phyloP scores from a whole-genome alignment of 2,113 vertebrate genomes.

The Bombycilla garrulus region DNA sequence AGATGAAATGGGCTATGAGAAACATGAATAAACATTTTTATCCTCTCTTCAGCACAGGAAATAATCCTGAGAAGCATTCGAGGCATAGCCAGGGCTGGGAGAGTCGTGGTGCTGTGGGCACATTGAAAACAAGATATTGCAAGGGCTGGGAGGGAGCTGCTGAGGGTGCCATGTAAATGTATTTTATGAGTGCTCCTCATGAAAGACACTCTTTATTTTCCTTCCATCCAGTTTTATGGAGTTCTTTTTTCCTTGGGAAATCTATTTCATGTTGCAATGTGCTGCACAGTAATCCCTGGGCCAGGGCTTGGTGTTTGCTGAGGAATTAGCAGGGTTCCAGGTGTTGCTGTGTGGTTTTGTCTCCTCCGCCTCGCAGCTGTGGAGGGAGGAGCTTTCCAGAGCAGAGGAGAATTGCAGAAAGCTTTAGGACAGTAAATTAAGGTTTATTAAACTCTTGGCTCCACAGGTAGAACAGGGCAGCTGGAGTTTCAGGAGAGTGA shows the following conservation, averaged over 20 bases:
- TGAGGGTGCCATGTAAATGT: not conserved
- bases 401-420: not conserved
- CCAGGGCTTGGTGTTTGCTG: not conserved
- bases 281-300: not conserved
- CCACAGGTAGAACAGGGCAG: not conserved
- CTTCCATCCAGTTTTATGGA: not conserved
- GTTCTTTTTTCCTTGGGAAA: not conserved
- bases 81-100: not conserved
- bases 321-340: not conserved
- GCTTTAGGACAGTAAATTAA: not conserved
- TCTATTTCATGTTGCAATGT: not conserved
- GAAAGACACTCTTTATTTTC: not conserved
- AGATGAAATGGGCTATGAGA: not conserved
- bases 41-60: not conserved
- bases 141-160: not conserved
- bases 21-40: not conserved
- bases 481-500: not conserved
- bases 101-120: not conserved
- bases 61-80: not conserved
- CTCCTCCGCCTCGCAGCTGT: not conserved
- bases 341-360: not conserved
- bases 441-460: not conserved
- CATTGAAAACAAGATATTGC: fast-evolving
- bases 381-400: not conserved
- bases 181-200: not conserved